Evolutionary conservation across 2,797 vertebrate species (phyloP).

Genomic region (Malacoraja senta): DNA sequence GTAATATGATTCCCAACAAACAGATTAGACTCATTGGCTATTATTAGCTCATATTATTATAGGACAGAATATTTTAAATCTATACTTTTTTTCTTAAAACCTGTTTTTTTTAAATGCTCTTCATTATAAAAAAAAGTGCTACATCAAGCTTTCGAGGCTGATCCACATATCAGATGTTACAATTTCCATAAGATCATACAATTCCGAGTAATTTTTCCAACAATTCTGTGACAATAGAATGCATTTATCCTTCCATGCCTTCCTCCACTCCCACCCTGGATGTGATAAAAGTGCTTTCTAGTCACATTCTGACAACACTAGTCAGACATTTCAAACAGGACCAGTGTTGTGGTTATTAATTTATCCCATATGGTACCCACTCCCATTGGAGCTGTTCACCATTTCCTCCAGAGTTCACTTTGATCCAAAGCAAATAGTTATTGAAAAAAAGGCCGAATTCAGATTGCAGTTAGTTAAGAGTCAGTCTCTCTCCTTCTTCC

Average conservation of each 20-base stretch:
- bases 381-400: slow-evolving; percentile 48
- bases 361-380: slow-evolving; percentile 66
- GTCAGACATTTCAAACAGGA: background rate
- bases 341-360: slow-evolving; percentile 56
- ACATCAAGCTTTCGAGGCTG: background rate
- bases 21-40: too few relatives aligned
- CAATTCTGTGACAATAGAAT: background rate
- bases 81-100: background rate
- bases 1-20: background rate
- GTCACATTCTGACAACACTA: background rate
- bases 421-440: slow-evolving; percentile 52
- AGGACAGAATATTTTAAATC: background rate
- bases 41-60: background rate
- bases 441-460: slow-evolving; percentile 51
- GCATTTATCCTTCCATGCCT: background rate
- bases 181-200: background rate
- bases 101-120: background rate
- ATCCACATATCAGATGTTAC: background rate
- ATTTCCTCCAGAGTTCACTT: slow-evolving; percentile 49
- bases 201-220: background rate
- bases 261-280: background rate
- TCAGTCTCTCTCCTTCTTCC: background rate
- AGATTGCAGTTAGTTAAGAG: slow-evolving; percentile 52
- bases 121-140: background rate
- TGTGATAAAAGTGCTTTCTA: background rate